Base-by-base conservation (phyloP, 53 echinoderm and acorn worm species). In the Apostichopus leukothele region DNA sequence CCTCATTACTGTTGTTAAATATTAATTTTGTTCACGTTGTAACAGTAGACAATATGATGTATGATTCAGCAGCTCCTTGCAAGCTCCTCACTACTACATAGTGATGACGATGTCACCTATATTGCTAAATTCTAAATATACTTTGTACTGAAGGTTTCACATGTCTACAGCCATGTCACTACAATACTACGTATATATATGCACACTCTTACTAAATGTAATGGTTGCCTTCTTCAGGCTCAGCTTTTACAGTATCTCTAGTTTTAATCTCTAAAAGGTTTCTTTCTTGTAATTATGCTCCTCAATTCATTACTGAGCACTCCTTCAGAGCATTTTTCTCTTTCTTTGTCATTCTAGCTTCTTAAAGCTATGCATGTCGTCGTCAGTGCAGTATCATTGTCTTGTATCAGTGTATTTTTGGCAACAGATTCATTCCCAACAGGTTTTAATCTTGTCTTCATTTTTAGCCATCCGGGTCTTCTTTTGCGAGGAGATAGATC, bases 361-460 rank as follows among this genome's bases (percentile, higher is more conserved):
- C 71, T 71, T 71, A 71, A 18, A 71, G 71, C 71, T 71, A 71
- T n/a, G 71, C 71, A 71, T 71, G 71, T 71, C 71, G 20, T 71
- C 2, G 54, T 21, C 55, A 20, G 16, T 81, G 23, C 9, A 54
- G 21, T 19, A 79, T 79, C 77, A 79, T 51, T 51, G 57, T 59
- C 54, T 81, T 81, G 81, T 59, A 81, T 81, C 53, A 52, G 9
- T 59, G 52, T 81, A 81, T 81, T 81, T 55, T 81, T 55, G 51
- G 78, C 27, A 78, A 51, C 78, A 51, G 51, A 52, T 53, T 78
- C 78, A 52, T 52, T 78, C 78, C 78, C 78, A 79, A 79, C 9
- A 79, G 60, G 84, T 84, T 84, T 76, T 60, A 60, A 84, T 84
- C 84, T 84, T 84, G 26, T 63, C 84, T 84, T 60, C 84, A 60